Base-by-base conservation (phyloP, 2,113 vertebrate species). In the Desmodus rotundus region DNA sequence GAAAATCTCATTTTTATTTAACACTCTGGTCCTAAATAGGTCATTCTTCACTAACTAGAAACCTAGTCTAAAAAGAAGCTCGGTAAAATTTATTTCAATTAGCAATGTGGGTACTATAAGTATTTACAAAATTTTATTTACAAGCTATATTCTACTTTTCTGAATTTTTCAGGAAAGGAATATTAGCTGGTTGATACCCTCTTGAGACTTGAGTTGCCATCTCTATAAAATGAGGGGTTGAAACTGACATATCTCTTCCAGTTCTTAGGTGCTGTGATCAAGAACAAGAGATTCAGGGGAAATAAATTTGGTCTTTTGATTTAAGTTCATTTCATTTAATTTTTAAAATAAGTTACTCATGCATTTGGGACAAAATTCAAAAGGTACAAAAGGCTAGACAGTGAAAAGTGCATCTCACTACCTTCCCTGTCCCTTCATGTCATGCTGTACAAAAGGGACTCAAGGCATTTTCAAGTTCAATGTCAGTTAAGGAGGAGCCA, bases 1-100 rank as follows among this genome's bases (percentile, higher is more conserved):
- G 77, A 68, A 72, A 89, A 93, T 87, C 72, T 82, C 73, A 87
- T 89, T 95, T 52, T 36, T 74, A 26, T 47, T 96, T 89, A 96
- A 93, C 76, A 93, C 87, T 47, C 26, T 68, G 13, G 61, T 95
- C 47, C 90, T 88, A 90, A 95, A 65, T 95, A 93, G 87, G 92
- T 94, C 95, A 96, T 12, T 93, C 16, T 33, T 52, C 74, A n/a
- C 61, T 61, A 96, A 89, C 38, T 43, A 85, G 15, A n/a, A 76
- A 77, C 36, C 7, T 70, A 89, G 91, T 96, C 90, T 95, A 95
- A 77, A 97, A 94, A 43, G 16, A 65, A 76, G 12, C 2, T 72
- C 80, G 36, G 58, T 91, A 88, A 94, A 96, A 78, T 89, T 72
- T 1, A 12, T 92, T 56, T 70, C 24, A 1, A 85, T 67, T 96